Evolutionary conservation across 2,113 vertebrate genomes (phyloP).

Genomic region (Nesogale talazaci): DNA sequence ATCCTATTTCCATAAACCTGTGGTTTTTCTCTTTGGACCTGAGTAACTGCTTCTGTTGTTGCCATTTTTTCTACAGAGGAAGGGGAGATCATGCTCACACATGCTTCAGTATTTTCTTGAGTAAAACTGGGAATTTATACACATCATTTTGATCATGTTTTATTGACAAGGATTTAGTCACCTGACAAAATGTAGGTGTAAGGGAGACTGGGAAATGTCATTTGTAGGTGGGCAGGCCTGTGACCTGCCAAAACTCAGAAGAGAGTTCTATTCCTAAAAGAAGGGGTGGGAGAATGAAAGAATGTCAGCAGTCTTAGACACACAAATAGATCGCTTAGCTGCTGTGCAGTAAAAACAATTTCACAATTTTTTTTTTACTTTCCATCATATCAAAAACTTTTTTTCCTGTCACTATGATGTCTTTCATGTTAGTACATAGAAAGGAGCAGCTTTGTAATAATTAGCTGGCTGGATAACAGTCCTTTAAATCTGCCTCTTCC

Average conservation of each 20-base stretch:
- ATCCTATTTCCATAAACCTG: no score
- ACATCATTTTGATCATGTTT: background rate
- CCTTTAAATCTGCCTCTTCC: conserved; percentile 30
- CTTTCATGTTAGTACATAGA: background rate
- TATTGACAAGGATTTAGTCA: background rate
- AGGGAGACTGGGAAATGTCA: conserved; percentile 9
- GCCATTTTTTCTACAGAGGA: background rate
- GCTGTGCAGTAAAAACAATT: background rate
- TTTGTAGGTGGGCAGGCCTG: background rate
- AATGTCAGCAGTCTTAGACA: background rate
- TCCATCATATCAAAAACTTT: conserved; percentile 23
- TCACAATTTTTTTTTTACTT: background rate
- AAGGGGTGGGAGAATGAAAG: background rate
- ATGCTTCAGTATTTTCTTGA: background rate
- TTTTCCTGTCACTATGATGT: background rate
- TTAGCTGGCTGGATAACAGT: background rate
- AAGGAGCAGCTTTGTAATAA: conserved; percentile 29
- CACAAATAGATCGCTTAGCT: background rate
- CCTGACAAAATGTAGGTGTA: background rate
- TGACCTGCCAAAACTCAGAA: background rate
- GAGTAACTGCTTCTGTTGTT: no score
- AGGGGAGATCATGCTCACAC: background rate
- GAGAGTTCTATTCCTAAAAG: background rate
- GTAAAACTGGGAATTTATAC: background rate
- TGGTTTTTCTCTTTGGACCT: no score